phyloP scores from a whole-genome alignment of 2,888 invertebrate genomes.

The Terebella lapidaria region DNA sequence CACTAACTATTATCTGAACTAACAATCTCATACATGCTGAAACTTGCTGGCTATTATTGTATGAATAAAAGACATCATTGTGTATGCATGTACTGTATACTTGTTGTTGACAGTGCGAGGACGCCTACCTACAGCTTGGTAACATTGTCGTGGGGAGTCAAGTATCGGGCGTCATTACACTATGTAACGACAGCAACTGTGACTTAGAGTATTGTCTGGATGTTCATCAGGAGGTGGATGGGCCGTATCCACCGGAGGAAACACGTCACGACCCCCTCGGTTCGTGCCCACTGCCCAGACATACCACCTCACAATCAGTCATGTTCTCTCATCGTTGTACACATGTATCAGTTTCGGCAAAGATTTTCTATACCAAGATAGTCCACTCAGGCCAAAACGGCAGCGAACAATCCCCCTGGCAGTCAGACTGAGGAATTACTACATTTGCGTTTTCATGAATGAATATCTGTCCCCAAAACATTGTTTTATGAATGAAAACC shows the following conservation, averaged over 20 bases:
- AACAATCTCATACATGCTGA: background rate
- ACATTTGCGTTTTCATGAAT: too few relatives aligned
- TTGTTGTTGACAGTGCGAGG: constrained; percentile 22
- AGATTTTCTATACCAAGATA: too few relatives aligned
- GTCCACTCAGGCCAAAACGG: too few relatives aligned
- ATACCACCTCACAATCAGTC: too few relatives aligned
- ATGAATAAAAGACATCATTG: background rate
- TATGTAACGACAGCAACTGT: constrained; percentile 47
- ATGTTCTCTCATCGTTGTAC: too few relatives aligned
- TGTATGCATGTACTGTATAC: too few relatives aligned
- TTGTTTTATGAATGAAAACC: too few relatives aligned
- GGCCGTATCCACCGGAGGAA: constrained; percentile 32
- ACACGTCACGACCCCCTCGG: constrained; percentile 31
- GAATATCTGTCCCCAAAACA: too few relatives aligned
- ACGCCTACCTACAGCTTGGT: constrained; percentile 44
- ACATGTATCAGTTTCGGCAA: too few relatives aligned
- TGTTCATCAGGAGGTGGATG: constrained; percentile 38
- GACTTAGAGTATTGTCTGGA: constrained; percentile 43
- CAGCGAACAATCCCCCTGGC: too few relatives aligned
- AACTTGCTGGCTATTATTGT: background rate
- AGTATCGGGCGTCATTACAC: constrained; percentile 31
- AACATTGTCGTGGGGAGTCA: constrained; percentile 48
- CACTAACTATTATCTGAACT: background rate
- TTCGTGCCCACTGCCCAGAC: constrained; percentile 15
- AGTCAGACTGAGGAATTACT: too few relatives aligned